Evolutionary conservation across 1,140 invertebrate genomes (phyloP), one percentile per base, ranked within the genome.

Genomic region (Parasteatoda tepidariorum): DNA sequence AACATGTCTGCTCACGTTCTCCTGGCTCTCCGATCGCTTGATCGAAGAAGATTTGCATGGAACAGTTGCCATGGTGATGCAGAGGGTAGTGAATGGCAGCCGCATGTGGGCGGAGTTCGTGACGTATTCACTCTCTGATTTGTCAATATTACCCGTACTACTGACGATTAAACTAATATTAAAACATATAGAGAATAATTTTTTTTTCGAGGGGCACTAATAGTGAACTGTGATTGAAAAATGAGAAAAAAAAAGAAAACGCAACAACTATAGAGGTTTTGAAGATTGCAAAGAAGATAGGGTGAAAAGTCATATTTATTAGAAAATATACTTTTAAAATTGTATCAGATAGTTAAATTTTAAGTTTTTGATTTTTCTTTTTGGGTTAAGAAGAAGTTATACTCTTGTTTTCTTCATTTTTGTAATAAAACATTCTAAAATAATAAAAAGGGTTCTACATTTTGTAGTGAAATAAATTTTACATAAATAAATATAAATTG

Each of bases 41-140:
- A 78, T 78, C 74, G 74, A 78, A 78, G 74, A 78, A 78, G 74
- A 78, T 78, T 78, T 78, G 74, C 74, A 78, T 78, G 74, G 33
- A 61, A 66, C 74, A 26, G 74, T 78, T 78, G 61, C 74, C 28
- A 78, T 78, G 74, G 55, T 34, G 55, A 78, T 66, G 59, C 59
- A 38, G 74, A 34, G 55, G 73, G 34, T 78, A 66, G 74, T 78
- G 74, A 78, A 78, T 78, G 74, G 74, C 61, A 78, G 74, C 74
- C 61, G 74, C 74, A 78, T 66, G 74, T 30, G 74, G 74, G 74
- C 22, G 74, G 74, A 33, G 62, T 38, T 64, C 11, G 0, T 66
- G 61, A 64, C 59, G 59, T 78, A 34, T 31, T 34, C 26, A 64
- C 61, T 38, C 61, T 28, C 38, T 78, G 61, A 78, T 78, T 78